Conservation (phyloP, 2,888 invertebrate species). For the Parasteatoda lunata region DNA sequence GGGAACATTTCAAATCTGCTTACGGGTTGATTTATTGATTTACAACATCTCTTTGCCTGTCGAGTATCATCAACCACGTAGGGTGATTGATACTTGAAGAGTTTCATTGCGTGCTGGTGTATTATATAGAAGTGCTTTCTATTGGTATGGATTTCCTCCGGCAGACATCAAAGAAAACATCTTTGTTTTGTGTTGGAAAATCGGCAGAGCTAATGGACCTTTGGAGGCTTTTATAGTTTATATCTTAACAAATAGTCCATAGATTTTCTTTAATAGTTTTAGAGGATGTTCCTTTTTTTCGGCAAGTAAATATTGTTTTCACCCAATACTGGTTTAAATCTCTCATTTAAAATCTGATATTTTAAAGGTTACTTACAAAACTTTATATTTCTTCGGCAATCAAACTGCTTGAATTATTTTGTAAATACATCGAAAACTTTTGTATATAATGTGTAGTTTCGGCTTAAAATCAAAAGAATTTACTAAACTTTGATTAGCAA, state of each 20-base stretch:
- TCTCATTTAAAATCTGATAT: no score
- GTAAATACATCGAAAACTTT: no score
- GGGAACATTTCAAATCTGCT: constrained; percentile 11
- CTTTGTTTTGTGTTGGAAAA: constrained; percentile 36
- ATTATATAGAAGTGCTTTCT: background rate
- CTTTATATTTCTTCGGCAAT: no score
- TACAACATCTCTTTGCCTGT: background rate
- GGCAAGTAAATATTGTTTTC: no score
- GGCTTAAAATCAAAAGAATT: no score
- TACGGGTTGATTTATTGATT: constrained; percentile 42
- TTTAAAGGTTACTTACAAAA: no score
- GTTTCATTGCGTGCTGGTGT: constrained; percentile 13
- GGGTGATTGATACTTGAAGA: constrained; percentile 28
- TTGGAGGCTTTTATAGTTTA: background rate
- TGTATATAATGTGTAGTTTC: no score
- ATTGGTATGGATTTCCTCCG: constrained; percentile 16
- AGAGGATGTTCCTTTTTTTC: background rate
- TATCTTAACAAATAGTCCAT: background rate
- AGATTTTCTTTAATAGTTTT: background rate
- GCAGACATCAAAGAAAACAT: constrained; percentile 19
- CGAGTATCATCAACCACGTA: constrained; percentile 28
- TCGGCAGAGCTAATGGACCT: background rate
- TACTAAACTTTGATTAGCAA: no score
- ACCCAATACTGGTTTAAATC: no score
- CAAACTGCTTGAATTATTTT: no score